Evolutionary conservation across 2,797 vertebrate genomes (phyloP), one percentile per base, ranked within the genome.

Genomic region (Enteromius thamalakanensis): DNA sequence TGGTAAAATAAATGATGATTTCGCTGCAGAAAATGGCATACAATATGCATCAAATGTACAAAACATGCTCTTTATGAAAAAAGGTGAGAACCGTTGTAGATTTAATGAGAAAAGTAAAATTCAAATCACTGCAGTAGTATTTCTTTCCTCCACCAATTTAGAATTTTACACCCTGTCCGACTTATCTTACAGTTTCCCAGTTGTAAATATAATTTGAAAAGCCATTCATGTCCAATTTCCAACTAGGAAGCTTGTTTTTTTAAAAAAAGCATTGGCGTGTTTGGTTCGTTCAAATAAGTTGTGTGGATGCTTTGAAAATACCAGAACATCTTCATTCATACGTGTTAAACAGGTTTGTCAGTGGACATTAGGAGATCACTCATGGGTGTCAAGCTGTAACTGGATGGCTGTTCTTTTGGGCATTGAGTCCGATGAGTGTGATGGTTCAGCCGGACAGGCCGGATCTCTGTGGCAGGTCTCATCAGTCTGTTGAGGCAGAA

Each of bases 381-480:
- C 47, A 60, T 45, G 53, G 51, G 21, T 79, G 67, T 74, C 64
- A 11, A 32, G 37, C 62, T 64, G 34, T 55, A 67, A 64, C 17
- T 42, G 37, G 69, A 62, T 82, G 81, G 67, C 51, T 47, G 32
- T 55, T 62, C 8, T 68, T 76, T 79, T 65, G 70, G 70, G 40
- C 42, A 72, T 75, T 75, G 60, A 69, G 47, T 60, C 76, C 51
- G 60, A 55, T 40, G 80, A 47, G 34, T 77, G 67, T 37, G 67
- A 79, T 26, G 76, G 65, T 70, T 86, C 47, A 45, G 58, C 34
- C 4, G 32, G 47, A 55, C 45, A 49, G 80, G 69, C 70, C 72
- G 71, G 71, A 80, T 65, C 58, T 86, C 81, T 83, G 77, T 81
- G 74, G 79, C 49, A 60, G 80, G 79, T 83, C 72, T 85, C 40